These are phyloP conservation scores for Sinelater perroti DNA, from an alignment of 2,888 invertebrate genomes.

Conservation along the genomic window DNA sequence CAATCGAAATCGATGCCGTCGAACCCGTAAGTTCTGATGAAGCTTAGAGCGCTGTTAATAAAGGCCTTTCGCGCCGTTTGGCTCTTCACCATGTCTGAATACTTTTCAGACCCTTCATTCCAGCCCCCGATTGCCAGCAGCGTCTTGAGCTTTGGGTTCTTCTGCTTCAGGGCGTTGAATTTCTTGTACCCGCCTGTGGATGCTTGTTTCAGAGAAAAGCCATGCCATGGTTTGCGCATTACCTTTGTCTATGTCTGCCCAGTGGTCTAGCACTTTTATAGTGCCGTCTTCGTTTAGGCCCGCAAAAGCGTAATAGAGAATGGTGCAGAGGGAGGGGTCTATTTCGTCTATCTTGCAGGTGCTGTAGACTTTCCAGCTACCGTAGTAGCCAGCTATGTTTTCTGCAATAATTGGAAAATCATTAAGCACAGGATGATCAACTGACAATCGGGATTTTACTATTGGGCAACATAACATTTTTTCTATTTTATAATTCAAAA, in stretches of 20 bases:
- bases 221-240: background rate
- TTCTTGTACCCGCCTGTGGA: slow-evolving; percentile 49
- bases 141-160: slow-evolving; percentile 59
- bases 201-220: background rate
- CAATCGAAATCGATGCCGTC: slow-evolving; percentile 65
- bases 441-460: too few species aligned
- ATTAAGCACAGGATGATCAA: too few species aligned
- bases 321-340: slow-evolving; percentile 63
- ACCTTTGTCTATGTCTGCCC: slow-evolving; percentile 25
- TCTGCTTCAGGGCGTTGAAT: slow-evolving; percentile 58
- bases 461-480: too few species aligned
- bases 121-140: slow-evolving; percentile 64
- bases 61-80: slow-evolving; percentile 56
- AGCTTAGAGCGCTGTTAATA: slow-evolving; percentile 58
- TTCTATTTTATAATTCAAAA: too few species aligned
- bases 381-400: slow-evolving; percentile 21
- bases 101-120: slow-evolving; percentile 57
- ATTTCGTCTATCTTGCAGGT: slow-evolving; percentile 56
- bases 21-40: slow-evolving; percentile 59
- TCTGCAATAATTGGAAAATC: slow-evolving; percentile 7
- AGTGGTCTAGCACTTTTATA: slow-evolving; percentile 16
- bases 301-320: slow-evolving; percentile 64
- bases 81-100: slow-evolving; percentile 58
- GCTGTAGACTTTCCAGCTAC: slow-evolving; percentile 27
- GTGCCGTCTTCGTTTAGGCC: slow-evolving; percentile 56